Conservation (phyloP, 2,888 invertebrate species). For the Clostera curtula region DNA sequence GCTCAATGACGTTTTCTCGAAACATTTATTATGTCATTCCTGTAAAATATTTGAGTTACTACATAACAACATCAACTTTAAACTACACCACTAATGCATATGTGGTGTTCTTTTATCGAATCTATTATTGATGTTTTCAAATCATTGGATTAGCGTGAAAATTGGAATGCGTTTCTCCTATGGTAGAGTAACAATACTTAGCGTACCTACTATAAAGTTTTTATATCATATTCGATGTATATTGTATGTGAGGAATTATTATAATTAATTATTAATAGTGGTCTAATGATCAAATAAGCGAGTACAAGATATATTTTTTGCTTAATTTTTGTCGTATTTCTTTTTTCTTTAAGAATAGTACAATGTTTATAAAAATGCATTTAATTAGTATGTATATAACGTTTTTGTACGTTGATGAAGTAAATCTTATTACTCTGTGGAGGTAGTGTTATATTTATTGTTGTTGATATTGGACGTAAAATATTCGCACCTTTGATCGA, state of each 20-base stretch:
- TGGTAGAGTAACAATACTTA: conserved; percentile 20
- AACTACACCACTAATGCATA: too few relatives aligned
- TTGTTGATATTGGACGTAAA: conserved; percentile 26
- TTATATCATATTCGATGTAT: conserved; percentile 63
- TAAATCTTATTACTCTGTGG: conserved; percentile 29
- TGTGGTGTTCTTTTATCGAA: too few relatives aligned
- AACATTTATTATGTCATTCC: too few relatives aligned
- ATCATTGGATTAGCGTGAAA: not conserved
- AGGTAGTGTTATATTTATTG: conserved; percentile 26
- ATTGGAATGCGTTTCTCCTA: not conserved
- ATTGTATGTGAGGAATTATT: conserved; percentile 59
- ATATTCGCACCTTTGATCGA: too few relatives aligned
- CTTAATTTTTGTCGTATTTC: conserved; percentile 24
- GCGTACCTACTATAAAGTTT: conserved; percentile 40
- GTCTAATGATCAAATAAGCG: conserved; percentile 49
- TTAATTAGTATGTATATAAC: conserved; percentile 50
- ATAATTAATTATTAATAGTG: conserved; percentile 54
- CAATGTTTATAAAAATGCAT: conserved; percentile 56
- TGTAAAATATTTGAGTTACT: too few relatives aligned
- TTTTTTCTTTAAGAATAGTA: conserved; percentile 44
- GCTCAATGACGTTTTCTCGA: too few relatives aligned
- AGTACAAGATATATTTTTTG: conserved; percentile 43
- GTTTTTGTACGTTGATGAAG: conserved; percentile 32
- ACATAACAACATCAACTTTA: too few relatives aligned
- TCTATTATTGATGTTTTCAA: too few relatives aligned